Conservation (phyloP, 2,888 invertebrate species). For the Sturmia bella region DNA sequence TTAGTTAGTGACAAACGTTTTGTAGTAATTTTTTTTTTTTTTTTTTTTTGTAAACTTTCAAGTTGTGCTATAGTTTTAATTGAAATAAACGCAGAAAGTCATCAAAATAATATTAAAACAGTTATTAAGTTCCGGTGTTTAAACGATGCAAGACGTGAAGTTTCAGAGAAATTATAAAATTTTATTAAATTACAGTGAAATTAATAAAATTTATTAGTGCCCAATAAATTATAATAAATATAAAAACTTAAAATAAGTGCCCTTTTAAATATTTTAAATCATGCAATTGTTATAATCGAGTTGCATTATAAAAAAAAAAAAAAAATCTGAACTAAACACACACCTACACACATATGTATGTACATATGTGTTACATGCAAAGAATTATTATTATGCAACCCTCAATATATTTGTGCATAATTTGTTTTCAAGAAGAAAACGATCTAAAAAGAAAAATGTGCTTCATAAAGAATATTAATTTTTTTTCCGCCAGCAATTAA, state of each 20-base stretch:
- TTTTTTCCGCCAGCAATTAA: conserved; percentile 22
- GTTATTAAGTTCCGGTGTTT: conserved; percentile 70
- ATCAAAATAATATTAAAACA: conserved; percentile 54
- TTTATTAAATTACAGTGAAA: conserved; percentile 13
- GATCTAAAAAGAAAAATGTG: not conserved
- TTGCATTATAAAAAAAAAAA: too few species aligned
- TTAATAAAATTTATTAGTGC: conserved; percentile 7
- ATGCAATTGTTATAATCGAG: too few species aligned
- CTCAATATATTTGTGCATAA: too few species aligned
- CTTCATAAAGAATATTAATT: not conserved
- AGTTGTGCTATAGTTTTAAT: conserved; percentile 47
- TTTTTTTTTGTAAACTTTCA: conserved; percentile 22
- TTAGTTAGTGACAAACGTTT: conserved; percentile 18
- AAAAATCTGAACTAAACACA: too few species aligned
- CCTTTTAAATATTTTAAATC: not conserved
- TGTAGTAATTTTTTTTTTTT: conserved; percentile 3
- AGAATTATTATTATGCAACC: too few species aligned
- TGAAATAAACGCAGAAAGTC: conserved; percentile 28
- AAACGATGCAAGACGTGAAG: conserved; percentile 62
- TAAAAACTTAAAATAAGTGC: not conserved
- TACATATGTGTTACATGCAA: too few species aligned
- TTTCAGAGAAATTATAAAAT: conserved; percentile 25
- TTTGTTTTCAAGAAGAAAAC: too few species aligned
- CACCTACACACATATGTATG: too few species aligned
- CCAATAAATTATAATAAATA: conserved; percentile 24